A percentile compares a stretch with the other conserved stretches of the same genome.
These are phyloP conservation scores for Varanus komodoensis DNA, from an alignment of 2,113 vertebrate species.

Conservation along the genomic window DNA sequence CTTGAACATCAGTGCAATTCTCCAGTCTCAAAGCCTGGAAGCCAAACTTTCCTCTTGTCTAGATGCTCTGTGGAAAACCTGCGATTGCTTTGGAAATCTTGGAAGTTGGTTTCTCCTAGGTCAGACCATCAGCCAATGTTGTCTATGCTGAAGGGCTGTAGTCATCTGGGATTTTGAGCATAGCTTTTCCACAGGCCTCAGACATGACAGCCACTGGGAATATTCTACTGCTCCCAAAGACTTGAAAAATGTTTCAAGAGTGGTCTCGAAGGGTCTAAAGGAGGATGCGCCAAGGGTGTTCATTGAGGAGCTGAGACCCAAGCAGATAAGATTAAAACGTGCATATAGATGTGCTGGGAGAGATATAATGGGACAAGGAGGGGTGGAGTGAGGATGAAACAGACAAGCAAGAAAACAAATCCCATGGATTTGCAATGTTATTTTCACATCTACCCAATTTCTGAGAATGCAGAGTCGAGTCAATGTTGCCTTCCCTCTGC, in stretches of 20 bases:
- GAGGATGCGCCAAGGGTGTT: no score
- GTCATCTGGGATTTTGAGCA: no score
- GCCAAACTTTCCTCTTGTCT: no score
- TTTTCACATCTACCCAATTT: background rate
- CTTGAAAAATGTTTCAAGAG: background rate
- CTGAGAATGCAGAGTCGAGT: background rate
- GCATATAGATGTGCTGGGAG: background rate
- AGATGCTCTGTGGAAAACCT: no score
- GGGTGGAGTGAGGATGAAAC: background rate
- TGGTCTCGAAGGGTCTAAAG: background rate
- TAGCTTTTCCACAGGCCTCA: no score
- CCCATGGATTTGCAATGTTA: background rate
- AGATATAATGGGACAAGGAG: background rate
- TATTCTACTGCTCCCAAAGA: background rate
- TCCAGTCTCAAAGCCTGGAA: no score
- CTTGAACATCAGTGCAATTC: no score
- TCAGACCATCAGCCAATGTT: no score
- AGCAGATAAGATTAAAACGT: background rate
- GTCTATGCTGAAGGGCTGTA: no score
- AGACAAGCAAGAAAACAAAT: background rate
- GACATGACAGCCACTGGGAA: no score
- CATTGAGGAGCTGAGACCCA: background rate
- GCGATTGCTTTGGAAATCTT: no score
- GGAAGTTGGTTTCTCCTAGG: no score
- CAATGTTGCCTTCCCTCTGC: background rate